phyloP scores from a whole-genome alignment of 2,113 vertebrate species.

The Salminus brasiliensis region DNA sequence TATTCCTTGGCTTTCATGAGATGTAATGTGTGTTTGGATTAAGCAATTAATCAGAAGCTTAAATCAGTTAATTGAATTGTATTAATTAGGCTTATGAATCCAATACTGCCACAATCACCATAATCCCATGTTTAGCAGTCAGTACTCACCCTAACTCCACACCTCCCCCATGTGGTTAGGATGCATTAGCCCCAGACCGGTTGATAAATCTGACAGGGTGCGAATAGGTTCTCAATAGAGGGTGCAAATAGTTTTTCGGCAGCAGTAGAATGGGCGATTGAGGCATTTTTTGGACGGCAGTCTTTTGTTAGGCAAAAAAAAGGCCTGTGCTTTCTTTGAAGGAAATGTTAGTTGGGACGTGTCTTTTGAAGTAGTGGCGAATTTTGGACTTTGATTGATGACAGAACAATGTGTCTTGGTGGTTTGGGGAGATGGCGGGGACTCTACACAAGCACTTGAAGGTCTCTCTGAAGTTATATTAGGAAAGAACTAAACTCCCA shows the following conservation, averaged over 20 bases:
- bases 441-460: not conserved
- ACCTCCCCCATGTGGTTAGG: not conserved
- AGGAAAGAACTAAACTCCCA: conserved; percentile 20
- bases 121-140: not conserved
- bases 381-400: not conserved
- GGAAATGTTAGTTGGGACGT: not conserved
- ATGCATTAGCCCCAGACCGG: not conserved
- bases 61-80: too few species aligned
- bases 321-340: not conserved
- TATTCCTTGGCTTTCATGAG: too few species aligned
- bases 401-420: not conserved
- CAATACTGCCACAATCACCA: not conserved
- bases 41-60: too few species aligned
- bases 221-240: not conserved
- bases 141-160: not conserved
- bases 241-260: not conserved
- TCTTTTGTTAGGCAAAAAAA: not conserved
- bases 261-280: not conserved
- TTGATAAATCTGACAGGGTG: not conserved
- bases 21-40: too few species aligned
- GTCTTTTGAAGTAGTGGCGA: not conserved
- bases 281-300: not conserved
- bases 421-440: not conserved
- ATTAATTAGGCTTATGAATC: too few species aligned
- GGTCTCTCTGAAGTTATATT: not conserved